phyloP scores from a whole-genome alignment of 1,140 invertebrate genomes.

The Andricus grossulariae region DNA sequence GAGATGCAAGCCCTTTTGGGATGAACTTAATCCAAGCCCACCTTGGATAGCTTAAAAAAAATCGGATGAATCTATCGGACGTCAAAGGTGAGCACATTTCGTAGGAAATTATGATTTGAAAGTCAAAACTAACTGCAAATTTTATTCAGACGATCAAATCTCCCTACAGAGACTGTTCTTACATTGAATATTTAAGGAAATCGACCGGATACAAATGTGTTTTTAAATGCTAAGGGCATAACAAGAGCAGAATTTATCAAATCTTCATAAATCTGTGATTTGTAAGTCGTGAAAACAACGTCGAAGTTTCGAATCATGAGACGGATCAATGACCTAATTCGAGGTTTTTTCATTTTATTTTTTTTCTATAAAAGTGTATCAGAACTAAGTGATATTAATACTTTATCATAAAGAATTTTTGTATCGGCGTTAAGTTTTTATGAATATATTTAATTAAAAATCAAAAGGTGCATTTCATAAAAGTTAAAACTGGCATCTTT shows the following conservation, averaged over 20 bases:
- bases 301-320: conserved; percentile 5
- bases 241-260: conserved; percentile 11
- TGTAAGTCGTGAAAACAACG: neutral
- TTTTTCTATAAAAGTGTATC: too few relatives aligned
- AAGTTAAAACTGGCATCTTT: too few relatives aligned
- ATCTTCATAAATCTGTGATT: conserved; percentile 23
- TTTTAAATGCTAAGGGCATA: neutral
- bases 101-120: conserved; percentile 35
- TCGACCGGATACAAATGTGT: neutral
- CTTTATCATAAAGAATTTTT: too few relatives aligned
- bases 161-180: neutral
- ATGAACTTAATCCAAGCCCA: too few relatives aligned
- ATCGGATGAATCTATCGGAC: neutral
- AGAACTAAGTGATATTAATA: too few relatives aligned
- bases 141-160: conserved; percentile 39
- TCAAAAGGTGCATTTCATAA: too few relatives aligned
- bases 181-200: neutral
- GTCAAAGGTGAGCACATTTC: neutral
- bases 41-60: too few relatives aligned
- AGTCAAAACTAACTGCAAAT: conserved; percentile 30
- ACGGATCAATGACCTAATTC: neutral
- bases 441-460: too few relatives aligned
- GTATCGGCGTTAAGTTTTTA: too few relatives aligned
- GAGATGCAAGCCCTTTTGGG: too few relatives aligned
- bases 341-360: too few relatives aligned